phyloP scores from a whole-genome alignment of 2,797 vertebrate species.

The Sarcophilus harrisii region DNA sequence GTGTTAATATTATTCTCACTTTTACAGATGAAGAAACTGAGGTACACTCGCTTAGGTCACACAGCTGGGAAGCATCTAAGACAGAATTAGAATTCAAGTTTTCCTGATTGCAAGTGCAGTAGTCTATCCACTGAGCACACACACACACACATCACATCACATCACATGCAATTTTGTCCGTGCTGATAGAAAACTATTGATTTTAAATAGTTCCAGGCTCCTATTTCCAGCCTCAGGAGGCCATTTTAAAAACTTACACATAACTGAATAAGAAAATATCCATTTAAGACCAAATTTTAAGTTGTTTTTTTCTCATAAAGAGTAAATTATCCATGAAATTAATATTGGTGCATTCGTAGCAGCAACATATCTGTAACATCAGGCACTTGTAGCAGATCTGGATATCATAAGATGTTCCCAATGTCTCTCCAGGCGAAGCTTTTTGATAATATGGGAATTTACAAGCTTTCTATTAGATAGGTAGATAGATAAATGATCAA shows the following conservation, averaged over 20 bases:
- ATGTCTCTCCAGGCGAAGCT: conserved; percentile 59
- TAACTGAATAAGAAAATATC: conserved; percentile 64
- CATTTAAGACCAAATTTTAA: conserved; percentile 54
- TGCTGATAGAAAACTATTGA: background rate
- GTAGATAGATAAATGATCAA: too few relatives aligned
- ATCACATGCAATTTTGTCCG: background rate
- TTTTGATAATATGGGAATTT: conserved; percentile 56
- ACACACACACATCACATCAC: background rate
- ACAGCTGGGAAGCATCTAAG: too few relatives aligned
- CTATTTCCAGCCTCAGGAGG: conserved; percentile 38
- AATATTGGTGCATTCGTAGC: conserved; percentile 73
- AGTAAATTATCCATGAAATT: conserved; percentile 80
- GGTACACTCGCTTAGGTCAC: background rate
- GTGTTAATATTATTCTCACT: background rate
- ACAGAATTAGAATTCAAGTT: conserved; percentile 34
- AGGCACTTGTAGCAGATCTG: conserved; percentile 43
- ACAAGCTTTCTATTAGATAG: conserved; percentile 19
- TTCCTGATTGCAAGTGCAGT: background rate
- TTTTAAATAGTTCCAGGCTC: background rate
- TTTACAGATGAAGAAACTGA: background rate
- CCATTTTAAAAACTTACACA: conserved; percentile 56
- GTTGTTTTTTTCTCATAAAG: conserved; percentile 64
- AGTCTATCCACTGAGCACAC: background rate
- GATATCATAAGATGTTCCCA: conserved; percentile 64
- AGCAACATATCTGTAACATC: conserved; percentile 63